phyloP scores from a whole-genome alignment of 2,113 vertebrate genomes.

The Prunella fulvescens region DNA sequence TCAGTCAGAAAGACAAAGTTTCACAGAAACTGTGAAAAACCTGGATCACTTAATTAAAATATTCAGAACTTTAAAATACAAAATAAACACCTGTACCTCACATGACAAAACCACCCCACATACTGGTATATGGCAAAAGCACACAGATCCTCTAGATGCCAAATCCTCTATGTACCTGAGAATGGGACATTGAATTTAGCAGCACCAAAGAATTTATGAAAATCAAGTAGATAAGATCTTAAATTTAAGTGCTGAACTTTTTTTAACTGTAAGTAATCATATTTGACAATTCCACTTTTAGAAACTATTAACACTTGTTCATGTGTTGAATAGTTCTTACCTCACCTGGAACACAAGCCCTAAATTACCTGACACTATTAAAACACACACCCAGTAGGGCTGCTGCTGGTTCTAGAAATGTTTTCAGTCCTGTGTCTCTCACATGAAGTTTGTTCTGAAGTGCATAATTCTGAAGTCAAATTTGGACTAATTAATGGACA shows the following conservation, averaged over 20 bases:
- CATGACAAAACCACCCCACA: rapidly evolving
- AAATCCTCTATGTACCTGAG: neutral
- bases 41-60: neutral
- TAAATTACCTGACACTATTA: neutral
- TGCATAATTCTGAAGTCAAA: neutral
- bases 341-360: neutral
- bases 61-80: neutral
- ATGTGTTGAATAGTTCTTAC: neutral
- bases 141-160: neutral
- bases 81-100: neutral
- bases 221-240: neutral
- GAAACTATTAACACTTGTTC: neutral
- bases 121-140: neutral
- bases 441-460: neutral
- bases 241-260: neutral
- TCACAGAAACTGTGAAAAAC: neutral
- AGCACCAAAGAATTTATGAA: neutral
- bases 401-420: neutral
- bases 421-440: neutral
- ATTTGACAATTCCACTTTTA: neutral
- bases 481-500: neutral
- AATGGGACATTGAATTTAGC: rapidly evolving
- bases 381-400: neutral
- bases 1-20: too few relatives aligned
- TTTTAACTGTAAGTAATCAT: neutral